A percentile compares a stretch with the other conserved stretches of the same genome.
These are phyloP conservation scores for Agapornis roseicollis DNA, from an alignment of 2,113 vertebrate genomes.

Conservation along the genomic window DNA sequence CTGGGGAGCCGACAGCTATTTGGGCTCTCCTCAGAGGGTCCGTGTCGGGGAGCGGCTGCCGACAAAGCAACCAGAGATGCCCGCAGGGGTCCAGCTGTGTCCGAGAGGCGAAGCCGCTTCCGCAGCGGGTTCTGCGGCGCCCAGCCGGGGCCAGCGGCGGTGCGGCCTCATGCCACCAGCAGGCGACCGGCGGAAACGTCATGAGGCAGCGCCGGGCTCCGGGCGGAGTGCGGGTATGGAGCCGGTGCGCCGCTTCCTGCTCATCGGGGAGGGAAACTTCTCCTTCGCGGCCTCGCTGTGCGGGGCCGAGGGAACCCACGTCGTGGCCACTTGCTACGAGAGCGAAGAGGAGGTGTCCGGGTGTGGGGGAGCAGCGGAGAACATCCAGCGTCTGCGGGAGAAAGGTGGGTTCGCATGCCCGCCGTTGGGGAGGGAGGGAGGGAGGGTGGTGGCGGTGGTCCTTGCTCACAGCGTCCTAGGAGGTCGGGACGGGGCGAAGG, in stretches of 20 bases:
- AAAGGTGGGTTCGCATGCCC: conserved; percentile 68
- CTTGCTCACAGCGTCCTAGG: background rate
- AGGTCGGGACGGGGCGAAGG: background rate
- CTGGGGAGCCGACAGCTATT: background rate
- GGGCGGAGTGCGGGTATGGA: background rate
- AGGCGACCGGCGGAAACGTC: background rate
- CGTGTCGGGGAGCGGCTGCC: background rate
- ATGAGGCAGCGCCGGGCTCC: background rate
- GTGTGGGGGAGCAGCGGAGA: conserved; percentile 66
- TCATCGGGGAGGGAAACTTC: conserved; percentile 95
- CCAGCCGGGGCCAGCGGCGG: background rate
- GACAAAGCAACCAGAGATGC: accelerated
- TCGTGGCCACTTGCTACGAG: conserved; percentile 87
- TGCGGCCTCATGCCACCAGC: background rate
- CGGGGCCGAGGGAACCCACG: background rate
- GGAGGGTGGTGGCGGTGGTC: background rate
- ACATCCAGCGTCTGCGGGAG: conserved; percentile 77
- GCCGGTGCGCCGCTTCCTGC: conserved; percentile 63
- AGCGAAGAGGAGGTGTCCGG: conserved; percentile 56
- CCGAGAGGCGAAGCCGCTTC: no score
- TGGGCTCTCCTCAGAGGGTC: accelerated
- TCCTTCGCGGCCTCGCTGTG: conserved; percentile 84
- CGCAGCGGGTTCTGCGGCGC: no score
- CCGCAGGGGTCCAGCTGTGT: background rate
- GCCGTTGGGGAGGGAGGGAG: no score